phyloP scores from a whole-genome alignment of 2,888 invertebrate genomes.

The Drosophila rellima region DNA sequence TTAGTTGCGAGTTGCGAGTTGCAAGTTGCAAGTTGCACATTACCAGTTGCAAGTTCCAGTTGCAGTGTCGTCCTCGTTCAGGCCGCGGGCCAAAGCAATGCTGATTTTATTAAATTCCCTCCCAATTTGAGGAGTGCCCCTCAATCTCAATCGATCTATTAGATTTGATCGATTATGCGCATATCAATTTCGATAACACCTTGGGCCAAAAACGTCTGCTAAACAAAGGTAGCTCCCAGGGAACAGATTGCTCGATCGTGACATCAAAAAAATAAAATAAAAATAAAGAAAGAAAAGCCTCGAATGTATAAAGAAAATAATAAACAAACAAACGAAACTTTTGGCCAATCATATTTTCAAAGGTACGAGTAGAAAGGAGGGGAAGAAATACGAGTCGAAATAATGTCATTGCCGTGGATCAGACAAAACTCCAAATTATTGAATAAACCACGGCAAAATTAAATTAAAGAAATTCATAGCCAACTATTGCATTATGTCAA shows the following conservation, averaged over 20 bases:
- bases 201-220: slow-evolving; percentile 9
- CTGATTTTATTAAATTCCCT: slow-evolving; percentile 56
- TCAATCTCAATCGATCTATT: slow-evolving; percentile 25
- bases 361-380: background rate
- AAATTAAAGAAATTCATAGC: slow-evolving; percentile 71
- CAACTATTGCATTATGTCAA: slow-evolving; percentile 70
- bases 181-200: slow-evolving; percentile 53
- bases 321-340: slow-evolving; percentile 31
- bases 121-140: slow-evolving; percentile 45
- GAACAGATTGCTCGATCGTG: slow-evolving; percentile 55
- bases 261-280: slow-evolving; percentile 41
- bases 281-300: slow-evolving; percentile 25
- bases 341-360: slow-evolving; percentile 48
- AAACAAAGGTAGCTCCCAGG: slow-evolving; percentile 26
- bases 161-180: slow-evolving; percentile 70
- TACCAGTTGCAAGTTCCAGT: slow-evolving; percentile 26
- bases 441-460: slow-evolving; percentile 52
- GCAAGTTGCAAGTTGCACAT: slow-evolving; percentile 12
- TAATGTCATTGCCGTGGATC: slow-evolving; percentile 67
- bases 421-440: slow-evolving; percentile 49
- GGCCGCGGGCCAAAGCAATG: slow-evolving; percentile 42
- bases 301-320: slow-evolving; percentile 10
- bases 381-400: slow-evolving; percentile 21
- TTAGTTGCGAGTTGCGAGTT: slow-evolving; percentile 10
- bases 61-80: slow-evolving; percentile 53